These are phyloP conservation scores for Bombus ignitus DNA, from an alignment of 1,140 invertebrate genomes.

Conservation along the genomic window DNA sequence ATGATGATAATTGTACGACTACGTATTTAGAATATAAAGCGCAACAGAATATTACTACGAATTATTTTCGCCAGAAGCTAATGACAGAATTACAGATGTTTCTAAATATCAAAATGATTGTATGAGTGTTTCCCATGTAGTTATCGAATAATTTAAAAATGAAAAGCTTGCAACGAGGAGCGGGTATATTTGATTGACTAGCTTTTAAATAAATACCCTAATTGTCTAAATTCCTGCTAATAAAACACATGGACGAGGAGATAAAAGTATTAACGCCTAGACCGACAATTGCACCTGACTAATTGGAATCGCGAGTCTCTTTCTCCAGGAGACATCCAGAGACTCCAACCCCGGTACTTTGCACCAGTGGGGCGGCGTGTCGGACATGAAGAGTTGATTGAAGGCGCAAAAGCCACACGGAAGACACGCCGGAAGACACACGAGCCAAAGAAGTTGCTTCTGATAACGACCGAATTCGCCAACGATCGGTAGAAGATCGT, in stretches of 20 bases:
- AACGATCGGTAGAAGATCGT: slow-evolving; percentile 92
- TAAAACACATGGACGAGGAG: not conserved
- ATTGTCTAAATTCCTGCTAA: not conserved
- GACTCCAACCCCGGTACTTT: slow-evolving; percentile 85
- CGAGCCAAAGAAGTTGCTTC: slow-evolving; percentile 92
- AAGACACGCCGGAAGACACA: slow-evolving; percentile 93
- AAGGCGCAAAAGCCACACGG: slow-evolving; percentile 95
- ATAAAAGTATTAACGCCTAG: not conserved
- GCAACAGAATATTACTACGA: not conserved
- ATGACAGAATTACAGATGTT: not conserved
- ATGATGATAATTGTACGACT: not conserved
- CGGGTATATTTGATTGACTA: not conserved
- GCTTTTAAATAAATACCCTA: not conserved
- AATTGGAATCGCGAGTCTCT: slow-evolving; percentile 86
- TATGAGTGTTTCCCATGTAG: too few relatives aligned
- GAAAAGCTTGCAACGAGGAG: not conserved
- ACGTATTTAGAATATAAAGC: not conserved
- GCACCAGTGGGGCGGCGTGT: slow-evolving; percentile 92
- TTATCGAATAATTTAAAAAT: too few relatives aligned
- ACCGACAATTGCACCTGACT: slow-evolving; percentile 64
- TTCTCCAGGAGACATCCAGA: slow-evolving; percentile 83
- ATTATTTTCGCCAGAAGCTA: not conserved
- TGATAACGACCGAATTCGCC: slow-evolving; percentile 95
- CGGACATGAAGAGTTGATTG: slow-evolving; percentile 94
- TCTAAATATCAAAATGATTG: not conserved